Evolutionary conservation across 1,140 invertebrate species (phyloP), one percentile per base, ranked within the genome.

Genomic region (Orchestia grillus): DNA sequence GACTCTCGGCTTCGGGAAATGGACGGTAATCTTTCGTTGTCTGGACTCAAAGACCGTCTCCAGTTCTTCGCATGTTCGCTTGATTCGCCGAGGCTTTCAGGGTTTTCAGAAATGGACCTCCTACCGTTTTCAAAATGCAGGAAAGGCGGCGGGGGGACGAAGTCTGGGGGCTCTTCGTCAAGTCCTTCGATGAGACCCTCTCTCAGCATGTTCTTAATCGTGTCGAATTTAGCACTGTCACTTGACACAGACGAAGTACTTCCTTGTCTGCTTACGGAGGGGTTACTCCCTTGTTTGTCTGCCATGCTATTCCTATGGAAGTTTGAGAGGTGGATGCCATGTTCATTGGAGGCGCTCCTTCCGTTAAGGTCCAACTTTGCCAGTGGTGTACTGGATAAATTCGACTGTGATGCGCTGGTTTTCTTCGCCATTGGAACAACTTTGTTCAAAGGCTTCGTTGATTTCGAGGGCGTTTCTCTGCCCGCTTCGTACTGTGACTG

Each of bases 171-270:
- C 0, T 97, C 97, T 95, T 98, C 98, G 96, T 97, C 97, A 53
- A 98, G 96, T 6, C 97, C 98, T 96, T 98, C 98, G n/a, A 97
- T 97, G 96, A 98, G 97, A 95, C 98, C 98, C 97, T 98, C 98
- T 97, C 98, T 98, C 92, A 98, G 97, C 91, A 98, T 97, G 77
- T 98, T 98, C 97, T 98, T 98, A 96, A 98, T 98, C 97, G 98
- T 98, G 97, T 98, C 98, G 97, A 98, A 98, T 1, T 98, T 98
- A 88, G 98, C 98, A 97, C 98, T 43, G 41, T 96, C 96, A 53
- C 95, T 96, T 36, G 96, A 96, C 42, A 96, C 87, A 77, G 62
- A 95, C 28, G 96, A 96, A 19, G 95, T 94, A 87, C 96, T 95
- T 40, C 96, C 96, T 0, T 96, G 95, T 42, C 92, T 96, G 95